phyloP scores from a whole-genome alignment of 1,140 invertebrate species.

The Drosophila equinoxialis region DNA sequence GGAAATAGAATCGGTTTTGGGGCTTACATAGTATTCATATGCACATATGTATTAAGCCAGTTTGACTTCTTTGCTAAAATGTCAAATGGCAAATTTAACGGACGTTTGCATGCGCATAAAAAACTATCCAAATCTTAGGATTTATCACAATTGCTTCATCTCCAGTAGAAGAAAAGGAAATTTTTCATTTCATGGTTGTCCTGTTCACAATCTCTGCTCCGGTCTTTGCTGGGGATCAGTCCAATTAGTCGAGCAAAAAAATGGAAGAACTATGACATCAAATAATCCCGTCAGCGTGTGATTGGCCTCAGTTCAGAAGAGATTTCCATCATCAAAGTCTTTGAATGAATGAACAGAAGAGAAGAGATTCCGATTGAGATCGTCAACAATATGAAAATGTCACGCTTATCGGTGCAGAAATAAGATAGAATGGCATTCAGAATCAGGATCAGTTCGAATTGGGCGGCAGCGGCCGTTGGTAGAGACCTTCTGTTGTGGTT shows the following conservation, averaged over 20 bases:
- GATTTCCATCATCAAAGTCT: slow-evolving; percentile 37
- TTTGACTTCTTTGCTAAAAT: not conserved
- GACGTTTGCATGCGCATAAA: slow-evolving; percentile 58
- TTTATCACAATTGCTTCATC: slow-evolving; percentile 31
- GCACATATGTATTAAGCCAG: not conserved
- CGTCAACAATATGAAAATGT: slow-evolving; percentile 76
- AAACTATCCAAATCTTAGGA: slow-evolving; percentile 26
- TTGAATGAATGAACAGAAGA: slow-evolving; percentile 33
- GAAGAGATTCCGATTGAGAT: slow-evolving; percentile 50
- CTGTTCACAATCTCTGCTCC: slow-evolving; percentile 20
- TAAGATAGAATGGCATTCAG: slow-evolving; percentile 22
- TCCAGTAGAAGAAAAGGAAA: slow-evolving; percentile 19
- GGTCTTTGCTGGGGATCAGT: slow-evolving; percentile 34
- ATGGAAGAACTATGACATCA: slow-evolving; percentile 35
- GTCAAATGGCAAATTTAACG: slow-evolving; percentile 49
- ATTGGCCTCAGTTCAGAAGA: slow-evolving; percentile 61
- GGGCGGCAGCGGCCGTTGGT: slow-evolving; percentile 1
- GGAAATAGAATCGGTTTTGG: slow-evolving; percentile 1
- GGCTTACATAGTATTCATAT: slow-evolving; percentile 7
- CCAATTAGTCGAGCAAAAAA: slow-evolving; percentile 72
- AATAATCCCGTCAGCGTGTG: slow-evolving; percentile 75
- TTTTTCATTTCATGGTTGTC: slow-evolving; percentile 66
- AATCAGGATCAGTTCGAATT: slow-evolving; percentile 6
- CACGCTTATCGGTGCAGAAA: slow-evolving; percentile 70
- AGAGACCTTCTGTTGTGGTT: slow-evolving; percentile 65